Evolutionary conservation across 2,797 vertebrate species (phyloP).

Genomic region (Protonibea diacanthus): DNA sequence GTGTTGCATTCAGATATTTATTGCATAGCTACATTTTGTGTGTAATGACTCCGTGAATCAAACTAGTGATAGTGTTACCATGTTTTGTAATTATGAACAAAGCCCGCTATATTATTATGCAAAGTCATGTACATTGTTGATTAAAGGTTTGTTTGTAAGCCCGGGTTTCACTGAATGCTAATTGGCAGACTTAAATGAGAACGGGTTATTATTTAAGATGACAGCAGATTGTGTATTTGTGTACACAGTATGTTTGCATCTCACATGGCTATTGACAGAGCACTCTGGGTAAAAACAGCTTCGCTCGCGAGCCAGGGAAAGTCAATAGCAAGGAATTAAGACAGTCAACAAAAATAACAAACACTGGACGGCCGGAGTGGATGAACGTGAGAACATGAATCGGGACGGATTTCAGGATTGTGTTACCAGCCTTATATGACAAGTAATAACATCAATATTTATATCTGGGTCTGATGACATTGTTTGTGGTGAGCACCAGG

Average conservation of each 20-base stretch:
- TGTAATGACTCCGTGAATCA: conserved; percentile 36
- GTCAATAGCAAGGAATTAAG: conserved; percentile 63
- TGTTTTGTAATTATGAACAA: conserved; percentile 41
- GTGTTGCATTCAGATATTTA: conserved; percentile 8
- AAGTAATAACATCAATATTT: conserved; percentile 63
- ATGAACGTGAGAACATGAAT: conserved; percentile 21
- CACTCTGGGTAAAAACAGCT: conserved; percentile 36
- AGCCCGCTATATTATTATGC: conserved; percentile 48
- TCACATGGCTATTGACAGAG: conserved; percentile 51
- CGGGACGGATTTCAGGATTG: conserved; percentile 39
- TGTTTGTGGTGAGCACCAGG: conserved; percentile 58
- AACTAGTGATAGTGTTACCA: conserved; percentile 28
- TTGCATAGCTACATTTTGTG: conserved; percentile 15
- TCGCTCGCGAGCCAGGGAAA: conserved; percentile 32
- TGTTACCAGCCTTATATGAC: conserved; percentile 24
- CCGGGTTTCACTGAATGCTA: conserved; percentile 52
- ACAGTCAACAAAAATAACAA: conserved; percentile 56
- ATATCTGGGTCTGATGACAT: conserved; percentile 52
- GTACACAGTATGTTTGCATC: conserved; percentile 42
- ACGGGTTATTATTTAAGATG: conserved; percentile 55
- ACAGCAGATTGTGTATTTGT: conserved; percentile 51
- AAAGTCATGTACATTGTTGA: conserved; percentile 53
- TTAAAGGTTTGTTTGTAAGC: conserved; percentile 65
- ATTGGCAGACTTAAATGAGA: conserved; percentile 55
- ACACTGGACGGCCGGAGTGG: not conserved